phyloP scores from a whole-genome alignment of 2,888 invertebrate species.

The Xylophagus ater region DNA sequence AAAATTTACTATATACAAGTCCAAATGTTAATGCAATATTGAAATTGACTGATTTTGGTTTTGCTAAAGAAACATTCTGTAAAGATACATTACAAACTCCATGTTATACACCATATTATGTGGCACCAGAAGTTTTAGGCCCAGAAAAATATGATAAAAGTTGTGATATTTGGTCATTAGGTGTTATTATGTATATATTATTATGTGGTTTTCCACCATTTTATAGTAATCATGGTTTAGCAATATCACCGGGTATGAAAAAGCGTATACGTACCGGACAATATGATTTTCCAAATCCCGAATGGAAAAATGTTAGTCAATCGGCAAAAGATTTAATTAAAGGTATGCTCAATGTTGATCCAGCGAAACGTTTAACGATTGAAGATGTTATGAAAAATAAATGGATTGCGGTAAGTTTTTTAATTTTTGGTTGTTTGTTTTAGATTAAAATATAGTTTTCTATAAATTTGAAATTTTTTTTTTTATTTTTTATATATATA shows the following conservation, averaged over 20 bases:
- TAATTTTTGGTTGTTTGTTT: not conserved
- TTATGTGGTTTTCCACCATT: constrained; percentile 98
- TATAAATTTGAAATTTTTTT: constrained; percentile 1
- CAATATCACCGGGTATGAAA: constrained; percentile 99
- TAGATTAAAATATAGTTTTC: constrained; percentile 1
- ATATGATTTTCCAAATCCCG: constrained; percentile 93
- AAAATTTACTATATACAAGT: constrained; percentile 85
- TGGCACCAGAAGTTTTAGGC: constrained; percentile 73
- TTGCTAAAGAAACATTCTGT: constrained; percentile 85
- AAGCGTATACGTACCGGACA: constrained; percentile 78
- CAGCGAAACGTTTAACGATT: constrained; percentile 78
- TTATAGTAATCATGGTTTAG: constrained; percentile 93
- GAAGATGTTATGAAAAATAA: constrained; percentile 79
- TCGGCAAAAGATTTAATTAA: constrained; percentile 93
- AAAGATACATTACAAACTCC: constrained; percentile 92
- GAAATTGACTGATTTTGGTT: constrained; percentile 98
- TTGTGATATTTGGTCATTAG: constrained; percentile 98
- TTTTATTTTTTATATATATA: not conserved
- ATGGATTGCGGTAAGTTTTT: constrained; percentile 67
- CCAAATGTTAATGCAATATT: constrained; percentile 65
- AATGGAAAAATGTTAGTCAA: constrained; percentile 88
- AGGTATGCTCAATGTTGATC: constrained; percentile 90
- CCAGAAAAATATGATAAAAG: constrained; percentile 98
- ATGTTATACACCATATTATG: constrained; percentile 98
- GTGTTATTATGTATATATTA: constrained; percentile 98